Evolutionary conservation across 2,888 invertebrate genomes (phyloP), one percentile per base, ranked within the genome.

Genomic region (Eupithecia abbreviata): DNA sequence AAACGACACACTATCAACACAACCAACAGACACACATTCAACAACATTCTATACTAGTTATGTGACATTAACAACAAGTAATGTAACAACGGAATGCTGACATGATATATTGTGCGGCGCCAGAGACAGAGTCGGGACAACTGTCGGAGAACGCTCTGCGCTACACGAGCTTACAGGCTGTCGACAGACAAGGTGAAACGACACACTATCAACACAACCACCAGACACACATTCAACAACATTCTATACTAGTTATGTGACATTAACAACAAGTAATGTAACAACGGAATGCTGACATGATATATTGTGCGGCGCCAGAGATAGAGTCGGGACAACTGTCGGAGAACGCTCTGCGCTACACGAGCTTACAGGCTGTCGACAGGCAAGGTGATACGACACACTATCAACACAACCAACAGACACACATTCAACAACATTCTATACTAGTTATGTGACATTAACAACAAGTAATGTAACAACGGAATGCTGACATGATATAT

Each of bases 161-260:
- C 87, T 96, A 96, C 95, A 96, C 96, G 91, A 96, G 96, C 93
- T 93, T 96, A 94, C 96, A 96, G 90, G 95, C 96, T 89, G 96
- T 96, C 89, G 96, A 96, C 90, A 95, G 95, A 87, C 93, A 96
- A 96, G 96, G 96, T 96, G 67, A 68, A 18, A 68, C 45, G n/a
- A n/a, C n/a, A 68, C n/a, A 68, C 45, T 3, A 42, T 68, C 43
- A 42, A 66, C 43, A n/a, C 43, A 42, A 67, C 67, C 7, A 42
- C 43, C 67, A 41, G 18, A 58, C 18, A 62, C 30, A 62, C 10
- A 62, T 58, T 4, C 13, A 3, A 51, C 51, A 51, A 15, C 13
- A 13, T 15, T 15, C 0, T 51, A 15, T 51, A 15, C 4, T 15
- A 15, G 51, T 51, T 51, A 47, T 30, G 51, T 15, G 51, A 51